Evolutionary conservation across 2,888 invertebrate genomes (phyloP).

Genomic region (Cephus pygmeus): DNA sequence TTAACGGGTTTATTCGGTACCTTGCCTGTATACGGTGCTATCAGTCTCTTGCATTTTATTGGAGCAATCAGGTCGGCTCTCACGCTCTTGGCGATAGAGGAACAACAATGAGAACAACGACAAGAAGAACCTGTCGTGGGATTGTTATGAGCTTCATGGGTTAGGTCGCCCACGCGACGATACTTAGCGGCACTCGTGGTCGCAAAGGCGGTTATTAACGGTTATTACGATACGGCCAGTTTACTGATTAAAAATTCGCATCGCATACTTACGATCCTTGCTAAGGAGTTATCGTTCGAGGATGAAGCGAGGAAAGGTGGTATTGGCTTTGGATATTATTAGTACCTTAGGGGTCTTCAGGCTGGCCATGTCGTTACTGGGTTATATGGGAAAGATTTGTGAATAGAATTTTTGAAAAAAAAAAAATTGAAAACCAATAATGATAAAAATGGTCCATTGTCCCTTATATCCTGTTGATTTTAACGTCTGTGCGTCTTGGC

Average conservation of each 20-base stretch:
- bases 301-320: background rate
- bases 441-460: background rate
- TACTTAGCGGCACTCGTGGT: conserved; percentile 46
- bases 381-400: background rate
- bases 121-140: conserved; percentile 37
- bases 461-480: conserved; percentile 17
- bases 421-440: background rate
- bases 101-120: background rate
- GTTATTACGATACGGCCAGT: conserved; percentile 50
- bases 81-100: background rate
- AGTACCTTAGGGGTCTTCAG: background rate
- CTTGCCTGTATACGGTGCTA: background rate
- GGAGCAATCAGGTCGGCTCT: background rate
- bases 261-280: background rate
- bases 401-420: background rate
- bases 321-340: background rate
- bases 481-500: conserved; percentile 28
- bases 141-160: conserved; percentile 14
- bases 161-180: conserved; percentile 45
- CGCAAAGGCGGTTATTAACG: conserved; percentile 54
- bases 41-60: background rate
- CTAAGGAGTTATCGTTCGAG: background rate
- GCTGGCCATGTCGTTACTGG: background rate
- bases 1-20: background rate
- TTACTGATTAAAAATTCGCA: conserved; percentile 18